Percentiles rank a stretch among this genome's conserved stretches.
phyloP scores from a whole-genome alignment of 2,888 invertebrate species.

The Polyommatus iphigenia region DNA sequence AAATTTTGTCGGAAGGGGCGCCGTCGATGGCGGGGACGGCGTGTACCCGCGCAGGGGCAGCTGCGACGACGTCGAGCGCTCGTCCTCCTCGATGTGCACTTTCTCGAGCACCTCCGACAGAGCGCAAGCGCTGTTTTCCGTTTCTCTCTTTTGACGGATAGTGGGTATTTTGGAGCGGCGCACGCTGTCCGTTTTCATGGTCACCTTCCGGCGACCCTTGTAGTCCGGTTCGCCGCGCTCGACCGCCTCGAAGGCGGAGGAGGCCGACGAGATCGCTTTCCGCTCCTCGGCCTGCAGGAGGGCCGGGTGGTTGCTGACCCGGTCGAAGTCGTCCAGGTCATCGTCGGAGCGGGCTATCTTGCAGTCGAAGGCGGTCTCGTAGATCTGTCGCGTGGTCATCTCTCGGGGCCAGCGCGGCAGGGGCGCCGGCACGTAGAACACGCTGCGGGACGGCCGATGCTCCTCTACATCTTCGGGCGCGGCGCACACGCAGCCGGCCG shows the following conservation, averaged over 20 bases:
- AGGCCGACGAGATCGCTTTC: slow-evolving; percentile 73
- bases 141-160: slow-evolving; percentile 76
- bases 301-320: slow-evolving; percentile 89
- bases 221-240: slow-evolving; percentile 74
- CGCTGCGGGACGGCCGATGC: slow-evolving; percentile 83
- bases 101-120: slow-evolving; percentile 81
- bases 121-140: slow-evolving; percentile 64
- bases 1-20: slow-evolving; percentile 90
- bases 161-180: slow-evolving; percentile 82
- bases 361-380: slow-evolving; percentile 95
- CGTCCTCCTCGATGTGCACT: slow-evolving; percentile 82
- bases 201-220: slow-evolving; percentile 80
- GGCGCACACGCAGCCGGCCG: slow-evolving; percentile 87
- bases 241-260: slow-evolving; percentile 75
- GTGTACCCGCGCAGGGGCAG: slow-evolving; percentile 86
- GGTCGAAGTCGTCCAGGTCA: slow-evolving; percentile 89
- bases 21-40: slow-evolving; percentile 91
- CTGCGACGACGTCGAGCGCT: slow-evolving; percentile 79
- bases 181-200: slow-evolving; percentile 77
- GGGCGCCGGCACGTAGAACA: slow-evolving; percentile 85
- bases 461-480: slow-evolving; percentile 84
- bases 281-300: slow-evolving; percentile 80
- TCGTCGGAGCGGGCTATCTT: slow-evolving; percentile 90
- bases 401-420: slow-evolving; percentile 83
- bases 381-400: slow-evolving; percentile 86